Evolutionary conservation across 1,140 invertebrate species (phyloP), one percentile per base, ranked within the genome.

Genomic region (Manduca sexta): DNA sequence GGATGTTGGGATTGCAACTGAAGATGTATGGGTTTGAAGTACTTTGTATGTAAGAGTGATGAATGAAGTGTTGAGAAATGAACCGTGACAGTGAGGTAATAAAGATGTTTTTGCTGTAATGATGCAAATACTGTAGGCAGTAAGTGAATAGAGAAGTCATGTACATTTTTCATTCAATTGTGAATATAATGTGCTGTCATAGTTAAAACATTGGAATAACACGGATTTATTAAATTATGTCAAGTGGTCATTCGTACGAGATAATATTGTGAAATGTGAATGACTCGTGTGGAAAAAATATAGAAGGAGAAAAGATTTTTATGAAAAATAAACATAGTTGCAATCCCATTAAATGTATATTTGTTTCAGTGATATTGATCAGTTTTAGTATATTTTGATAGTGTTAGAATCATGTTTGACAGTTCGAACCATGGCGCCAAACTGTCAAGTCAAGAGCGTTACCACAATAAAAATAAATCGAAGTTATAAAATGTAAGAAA

Each of bases 331-430:
- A 11, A n/a, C 5, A n/a, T 35, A n/a, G 37, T 10, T 17, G 37
- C 37, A 39, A 39, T 39, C 37, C 37, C 37, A 39, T 39, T 14
- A 34, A 8, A 34, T 8, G 21, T 26, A 26, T 26, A 8, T 1
- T 26, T 26, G 21, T 3, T 26, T 34, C n/a, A 34, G 13, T 35
- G 5, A 7, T 12, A 7, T 7, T 35, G 13, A n/a, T 35, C n/a
- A 35, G 33, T n/a, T 35, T 35, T 35, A 5, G 2, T 39, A 6
- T 39, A 14, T n/a, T 30, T 13, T 26, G 21, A 26, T n/a, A 21
- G 17, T 42, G 51, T 53, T 53, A 53, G 45, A 47, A 53, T 53
- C 44, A 26, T 26, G 21, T 26, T 26, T 47, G 51, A 34, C 50
- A 47, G 45, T 14, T 15, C 13, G 7, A 14, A 29, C 18, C 14